phyloP scores from a whole-genome alignment of 2,797 vertebrate genomes.

The Threskiornis aethiopicus region DNA sequence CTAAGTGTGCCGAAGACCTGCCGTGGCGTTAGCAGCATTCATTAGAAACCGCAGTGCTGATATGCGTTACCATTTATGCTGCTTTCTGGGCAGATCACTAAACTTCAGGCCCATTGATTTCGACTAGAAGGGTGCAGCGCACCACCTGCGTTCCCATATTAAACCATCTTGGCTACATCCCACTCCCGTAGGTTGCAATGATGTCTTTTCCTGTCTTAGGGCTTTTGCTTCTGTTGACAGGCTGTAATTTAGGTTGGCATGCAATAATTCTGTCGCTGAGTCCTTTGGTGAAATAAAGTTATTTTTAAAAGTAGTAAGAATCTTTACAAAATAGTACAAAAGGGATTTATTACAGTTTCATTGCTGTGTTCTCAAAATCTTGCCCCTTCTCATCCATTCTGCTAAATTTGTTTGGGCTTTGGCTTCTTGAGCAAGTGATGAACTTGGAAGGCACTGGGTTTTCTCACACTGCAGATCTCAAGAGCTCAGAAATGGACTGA shows the following conservation, averaged over 20 bases:
- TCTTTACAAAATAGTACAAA: not conserved
- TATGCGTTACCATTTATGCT: not conserved
- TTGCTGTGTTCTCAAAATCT: not conserved
- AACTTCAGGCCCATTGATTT: not conserved
- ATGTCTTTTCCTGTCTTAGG: not conserved
- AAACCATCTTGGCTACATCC: not conserved
- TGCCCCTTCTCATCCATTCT: not conserved
- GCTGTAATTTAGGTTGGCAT: slow-evolving; percentile 19
- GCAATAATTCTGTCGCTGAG: not conserved
- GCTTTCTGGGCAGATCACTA: not conserved
- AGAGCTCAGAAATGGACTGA: not conserved
- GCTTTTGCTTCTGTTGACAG: slow-evolving; percentile 1
- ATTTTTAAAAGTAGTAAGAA: not conserved
- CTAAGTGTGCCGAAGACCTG: not conserved
- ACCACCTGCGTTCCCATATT: not conserved
- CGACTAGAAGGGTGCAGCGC: not conserved
- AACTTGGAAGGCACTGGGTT: not conserved
- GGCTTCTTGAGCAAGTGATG: not conserved
- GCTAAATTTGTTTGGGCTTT: not conserved
- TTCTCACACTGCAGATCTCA: not conserved
- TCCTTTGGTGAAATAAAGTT: not conserved
- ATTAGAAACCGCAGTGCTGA: not conserved
- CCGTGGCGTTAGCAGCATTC: not conserved
- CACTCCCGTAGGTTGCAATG: not conserved
- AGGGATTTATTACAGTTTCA: not conserved